These are phyloP conservation scores for Ectropis crepuscularia DNA, from an alignment of 2,888 invertebrate genomes.

Conservation along the genomic window DNA sequence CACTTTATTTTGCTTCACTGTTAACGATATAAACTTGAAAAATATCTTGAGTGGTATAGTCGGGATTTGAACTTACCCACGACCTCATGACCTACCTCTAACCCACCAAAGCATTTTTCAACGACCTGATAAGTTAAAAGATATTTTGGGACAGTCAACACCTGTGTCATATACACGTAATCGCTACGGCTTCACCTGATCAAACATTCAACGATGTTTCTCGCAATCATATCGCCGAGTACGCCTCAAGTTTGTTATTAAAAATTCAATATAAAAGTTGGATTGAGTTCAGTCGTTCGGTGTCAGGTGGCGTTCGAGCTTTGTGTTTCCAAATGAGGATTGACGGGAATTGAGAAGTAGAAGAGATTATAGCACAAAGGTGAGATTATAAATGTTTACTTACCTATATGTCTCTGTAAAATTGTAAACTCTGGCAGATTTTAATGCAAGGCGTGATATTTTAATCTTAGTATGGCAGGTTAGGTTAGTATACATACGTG, in stretches of 20 bases:
- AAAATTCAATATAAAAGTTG: constrained; percentile 47
- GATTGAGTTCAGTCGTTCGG: constrained; percentile 37
- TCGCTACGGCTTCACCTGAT: constrained; percentile 1
- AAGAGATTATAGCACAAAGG: neutral
- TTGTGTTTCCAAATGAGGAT: constrained; percentile 25
- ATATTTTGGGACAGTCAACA: neutral
- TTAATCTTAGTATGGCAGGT: too few relatives aligned
- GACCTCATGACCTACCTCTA: too few relatives aligned
- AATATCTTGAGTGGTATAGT: too few relatives aligned
- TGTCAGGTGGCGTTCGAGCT: constrained; percentile 24
- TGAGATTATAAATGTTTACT: too few relatives aligned
- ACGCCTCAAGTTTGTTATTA: constrained; percentile 40
- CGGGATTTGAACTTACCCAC: too few relatives aligned
- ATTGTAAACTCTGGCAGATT: too few relatives aligned
- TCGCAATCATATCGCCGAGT: constrained; percentile 33
- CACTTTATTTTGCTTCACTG: too few relatives aligned
- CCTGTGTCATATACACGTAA: neutral
- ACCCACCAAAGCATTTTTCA: too few relatives aligned
- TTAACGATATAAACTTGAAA: too few relatives aligned
- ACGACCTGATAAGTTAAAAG: neutral
- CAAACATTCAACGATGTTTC: constrained; percentile 31
- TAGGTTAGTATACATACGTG: too few relatives aligned
- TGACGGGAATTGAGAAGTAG: constrained; percentile 10
- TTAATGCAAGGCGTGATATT: too few relatives aligned
- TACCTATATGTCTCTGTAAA: too few relatives aligned